These are phyloP conservation scores for Sesia bembeciformis DNA, from an alignment of 2,888 invertebrate species.

Conservation along the genomic window DNA sequence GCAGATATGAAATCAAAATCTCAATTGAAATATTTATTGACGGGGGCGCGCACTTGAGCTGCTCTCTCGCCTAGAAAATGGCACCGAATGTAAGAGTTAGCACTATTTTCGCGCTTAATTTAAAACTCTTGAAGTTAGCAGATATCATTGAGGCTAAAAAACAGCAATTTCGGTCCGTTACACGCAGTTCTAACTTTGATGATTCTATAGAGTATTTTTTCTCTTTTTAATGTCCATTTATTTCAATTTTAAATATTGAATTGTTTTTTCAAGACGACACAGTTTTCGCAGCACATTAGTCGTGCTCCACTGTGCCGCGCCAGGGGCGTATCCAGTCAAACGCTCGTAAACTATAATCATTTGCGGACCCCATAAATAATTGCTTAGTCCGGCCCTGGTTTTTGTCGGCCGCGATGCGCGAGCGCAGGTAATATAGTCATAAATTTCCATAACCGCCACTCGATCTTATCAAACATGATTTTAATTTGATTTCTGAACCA, in stretches of 20 bases:
- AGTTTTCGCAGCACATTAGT: constrained; percentile 26
- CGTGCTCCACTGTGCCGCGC: constrained; percentile 14
- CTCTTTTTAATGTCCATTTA: background rate
- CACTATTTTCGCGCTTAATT: too few species aligned
- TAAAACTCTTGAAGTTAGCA: too few species aligned
- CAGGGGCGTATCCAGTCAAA: constrained; percentile 58
- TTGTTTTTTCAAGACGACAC: constrained; percentile 4
- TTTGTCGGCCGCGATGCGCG: constrained; percentile 62
- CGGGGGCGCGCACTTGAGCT: too few species aligned
- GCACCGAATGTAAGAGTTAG: too few species aligned
- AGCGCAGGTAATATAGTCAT: constrained; percentile 74
- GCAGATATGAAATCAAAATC: too few species aligned
- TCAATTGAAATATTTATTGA: too few species aligned
- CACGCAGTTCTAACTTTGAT: too few species aligned
- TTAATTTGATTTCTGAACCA: constrained; percentile 73
- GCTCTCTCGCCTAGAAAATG: too few species aligned
- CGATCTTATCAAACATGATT: constrained; percentile 75
- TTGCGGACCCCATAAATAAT: constrained; percentile 70
- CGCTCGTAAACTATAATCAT: constrained; percentile 70
- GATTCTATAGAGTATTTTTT: too few species aligned
- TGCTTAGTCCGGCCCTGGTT: constrained; percentile 60
- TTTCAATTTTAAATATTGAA: background rate
- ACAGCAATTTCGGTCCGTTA: too few species aligned
- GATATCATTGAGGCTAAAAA: too few species aligned
- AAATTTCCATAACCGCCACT: constrained; percentile 75